Base-by-base conservation (phyloP, 2,888 invertebrate species). In the Crematogaster levior region DNA sequence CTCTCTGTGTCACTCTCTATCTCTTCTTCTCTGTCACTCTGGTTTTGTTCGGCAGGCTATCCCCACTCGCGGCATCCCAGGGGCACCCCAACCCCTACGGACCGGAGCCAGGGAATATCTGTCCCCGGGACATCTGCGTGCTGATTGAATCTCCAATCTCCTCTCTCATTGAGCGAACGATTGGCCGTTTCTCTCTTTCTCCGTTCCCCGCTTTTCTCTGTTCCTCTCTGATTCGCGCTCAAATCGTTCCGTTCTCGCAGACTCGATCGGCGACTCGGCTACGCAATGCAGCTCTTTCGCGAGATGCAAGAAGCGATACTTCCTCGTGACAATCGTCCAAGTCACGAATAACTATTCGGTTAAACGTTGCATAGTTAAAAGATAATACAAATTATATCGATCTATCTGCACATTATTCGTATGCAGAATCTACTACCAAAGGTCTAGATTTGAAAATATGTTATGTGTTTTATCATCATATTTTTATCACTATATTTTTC, bases 91-190 rank as follows among this genome's bases (percentile, higher is more conserved):
- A 85, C 89, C 90, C 90, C 89, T 89, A 90, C 89, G 90, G 89
- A 86, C 89, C 89, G 75, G 92, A 93, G 93, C 93, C 92, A 93
- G 94, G 94, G 94, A 93, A 94, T 94, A 94, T 94, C 93, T 93
- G 93, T 94, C 93, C 94, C 94, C 91, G 93, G 94, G 94, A 94
- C 94, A 94, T 94, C 94, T 94, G 94, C 93, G 94, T 93, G 92
- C 93, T 94, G 94, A 94, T 94, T 94, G 94, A 94, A 94, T 94
- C 94, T 93, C 93, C 92, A 92, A 93, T 94, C 93, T 93, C 92
- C 92, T 93, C 91, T 91, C 90, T 91, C 90, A 91, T 91, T 91
- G 91, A 91, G 90, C 91, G 90, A 92, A 86, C 90, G 92, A 92
- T 91, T 91, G 92, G 90, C 90, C 91, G 89, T 86, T 85, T 88